A percentile compares a stretch with the other conserved stretches of the same genome.
These are phyloP conservation scores for Microctonus hyperodae DNA, from an alignment of 2,888 invertebrate species.

Conservation along the genomic window DNA sequence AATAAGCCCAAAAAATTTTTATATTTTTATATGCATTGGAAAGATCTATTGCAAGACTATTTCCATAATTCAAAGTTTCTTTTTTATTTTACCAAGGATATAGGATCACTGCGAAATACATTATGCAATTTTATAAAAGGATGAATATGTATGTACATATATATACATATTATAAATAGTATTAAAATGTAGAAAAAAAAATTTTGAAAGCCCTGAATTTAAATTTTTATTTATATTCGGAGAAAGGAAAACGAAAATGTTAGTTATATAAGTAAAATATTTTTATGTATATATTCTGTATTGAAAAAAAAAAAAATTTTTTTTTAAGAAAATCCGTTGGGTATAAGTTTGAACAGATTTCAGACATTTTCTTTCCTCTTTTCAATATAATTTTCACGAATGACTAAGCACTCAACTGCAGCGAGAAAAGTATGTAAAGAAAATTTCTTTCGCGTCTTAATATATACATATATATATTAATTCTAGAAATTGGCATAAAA, in stretches of 20 bases:
- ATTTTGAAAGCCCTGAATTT: too few relatives aligned
- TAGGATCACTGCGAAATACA: not conserved
- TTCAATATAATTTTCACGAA: constrained; percentile 9
- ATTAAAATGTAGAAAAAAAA: not conserved
- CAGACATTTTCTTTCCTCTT: not conserved
- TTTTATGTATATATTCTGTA: too few relatives aligned
- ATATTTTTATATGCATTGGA: not conserved
- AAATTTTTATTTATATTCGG: too few relatives aligned
- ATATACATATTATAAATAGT: not conserved
- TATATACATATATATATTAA: not conserved
- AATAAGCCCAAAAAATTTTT: not conserved
- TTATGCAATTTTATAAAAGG: constrained; percentile 2
- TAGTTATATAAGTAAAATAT: not conserved
- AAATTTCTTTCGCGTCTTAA: not conserved
- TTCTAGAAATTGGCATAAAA: constrained; percentile 8
- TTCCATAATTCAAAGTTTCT: not conserved
- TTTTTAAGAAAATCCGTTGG: too few relatives aligned
- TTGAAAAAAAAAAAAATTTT: not conserved
- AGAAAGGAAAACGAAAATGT: not conserved
- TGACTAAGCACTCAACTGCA: constrained; percentile 1
- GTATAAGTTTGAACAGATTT: not conserved
- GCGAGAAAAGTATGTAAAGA: constrained; percentile 3
- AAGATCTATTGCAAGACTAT: not conserved
- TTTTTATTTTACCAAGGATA: not conserved
- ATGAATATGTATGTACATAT: constrained; percentile 4